phyloP scores from a whole-genome alignment of 1,140 invertebrate genomes.

The Temnothorax longispinosus region DNA sequence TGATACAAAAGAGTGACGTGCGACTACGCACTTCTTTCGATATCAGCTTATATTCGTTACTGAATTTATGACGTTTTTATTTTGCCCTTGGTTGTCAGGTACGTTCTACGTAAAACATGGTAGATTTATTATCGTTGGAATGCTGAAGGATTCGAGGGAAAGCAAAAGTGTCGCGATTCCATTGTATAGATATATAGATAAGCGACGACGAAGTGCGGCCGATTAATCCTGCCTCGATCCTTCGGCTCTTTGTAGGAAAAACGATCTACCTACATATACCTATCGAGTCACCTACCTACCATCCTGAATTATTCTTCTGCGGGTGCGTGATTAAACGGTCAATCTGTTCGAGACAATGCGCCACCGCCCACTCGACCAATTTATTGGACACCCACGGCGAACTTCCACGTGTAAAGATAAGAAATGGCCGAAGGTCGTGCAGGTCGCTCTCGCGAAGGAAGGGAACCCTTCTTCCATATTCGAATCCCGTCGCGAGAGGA shows the following conservation, averaged over 20 bases:
- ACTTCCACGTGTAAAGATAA: slow-evolving; percentile 69
- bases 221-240: slow-evolving; percentile 24
- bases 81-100: not conserved
- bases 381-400: slow-evolving; percentile 82
- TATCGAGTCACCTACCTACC: slow-evolving; percentile 39
- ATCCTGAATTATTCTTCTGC: slow-evolving; percentile 68
- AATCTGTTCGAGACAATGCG: slow-evolving; percentile 82
- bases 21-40: not conserved
- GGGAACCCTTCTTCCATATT: not conserved
- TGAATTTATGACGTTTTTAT: not conserved
- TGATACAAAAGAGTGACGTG: too few species aligned
- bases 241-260: slow-evolving; percentile 1
- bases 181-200: slow-evolving; percentile 5
- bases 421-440: slow-evolving; percentile 65
- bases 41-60: not conserved
- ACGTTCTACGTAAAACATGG: not conserved
- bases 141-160: not conserved
- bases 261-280: slow-evolving; percentile 17
- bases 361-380: slow-evolving; percentile 80
- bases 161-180: not conserved
- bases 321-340: slow-evolving; percentile 81
- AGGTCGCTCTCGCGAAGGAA: slow-evolving; percentile 35
- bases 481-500: not conserved
- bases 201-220: slow-evolving; percentile 19
- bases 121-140: slow-evolving; percentile 4